Evolutionary conservation across 92 coral and sea anemone genomes (phyloP).

Genomic region (Zoanthus gigantus): DNA sequence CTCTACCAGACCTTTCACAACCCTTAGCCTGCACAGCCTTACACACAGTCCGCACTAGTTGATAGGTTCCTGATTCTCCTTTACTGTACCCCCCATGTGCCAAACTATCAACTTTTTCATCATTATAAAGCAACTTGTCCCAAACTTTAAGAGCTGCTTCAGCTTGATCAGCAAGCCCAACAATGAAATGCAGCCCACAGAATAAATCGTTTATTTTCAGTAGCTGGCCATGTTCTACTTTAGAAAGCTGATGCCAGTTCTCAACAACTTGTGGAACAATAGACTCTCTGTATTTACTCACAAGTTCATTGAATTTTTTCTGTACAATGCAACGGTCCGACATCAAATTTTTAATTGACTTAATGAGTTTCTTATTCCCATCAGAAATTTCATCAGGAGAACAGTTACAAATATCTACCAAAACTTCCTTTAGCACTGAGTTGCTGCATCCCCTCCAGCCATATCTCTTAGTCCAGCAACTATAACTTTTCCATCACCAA

Average conservation of each 20-base stretch:
- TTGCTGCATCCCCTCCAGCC: conserved; percentile 33
- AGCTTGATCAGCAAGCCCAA: not conserved
- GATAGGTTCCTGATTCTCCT: conserved; percentile 45
- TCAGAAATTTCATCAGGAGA: conserved; percentile 3
- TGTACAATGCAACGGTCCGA: not conserved
- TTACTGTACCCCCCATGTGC: conserved; percentile 25
- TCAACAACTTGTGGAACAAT: conserved; percentile 26
- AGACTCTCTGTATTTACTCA: conserved; percentile 22
- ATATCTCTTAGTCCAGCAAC: conserved; percentile 41
- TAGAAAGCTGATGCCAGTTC: conserved; percentile 13
- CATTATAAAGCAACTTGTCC: conserved; percentile 26
- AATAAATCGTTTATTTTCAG: conserved; percentile 22
- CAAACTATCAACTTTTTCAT: conserved; percentile 18
- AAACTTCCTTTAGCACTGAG: conserved; percentile 22
- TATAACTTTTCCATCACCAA: conserved; percentile 12
- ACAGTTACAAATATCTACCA: conserved; percentile 18
- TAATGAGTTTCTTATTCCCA: conserved; percentile 6
- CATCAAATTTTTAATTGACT: conserved; percentile 20
- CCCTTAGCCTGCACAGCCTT: conserved; percentile 38
- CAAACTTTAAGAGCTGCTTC: too few relatives aligned
- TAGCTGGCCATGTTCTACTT: conserved; percentile 5
- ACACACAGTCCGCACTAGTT: conserved; percentile 23
- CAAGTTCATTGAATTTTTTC: conserved; percentile 7
- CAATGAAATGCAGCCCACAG: not conserved
- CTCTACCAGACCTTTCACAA: conserved; percentile 36